A percentile compares a stretch with the other conserved stretches of the same genome.
Evolutionary conservation across 2,888 invertebrate genomes (phyloP).

Genomic region (Acronicta aceris): DNA sequence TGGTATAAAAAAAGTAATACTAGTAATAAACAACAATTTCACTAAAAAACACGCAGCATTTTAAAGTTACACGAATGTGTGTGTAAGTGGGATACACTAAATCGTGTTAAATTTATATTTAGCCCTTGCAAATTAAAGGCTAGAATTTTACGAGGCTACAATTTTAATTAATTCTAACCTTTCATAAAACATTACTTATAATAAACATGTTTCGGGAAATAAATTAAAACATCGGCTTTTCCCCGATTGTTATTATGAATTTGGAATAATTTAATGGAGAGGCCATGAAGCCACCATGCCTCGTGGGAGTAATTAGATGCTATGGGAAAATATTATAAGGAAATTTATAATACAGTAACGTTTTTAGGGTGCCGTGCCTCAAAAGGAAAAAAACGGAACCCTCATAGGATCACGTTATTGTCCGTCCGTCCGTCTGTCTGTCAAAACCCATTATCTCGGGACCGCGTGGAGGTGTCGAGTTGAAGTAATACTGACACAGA

Average conservation of each 20-base stretch:
- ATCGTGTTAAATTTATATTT: conserved; percentile 26
- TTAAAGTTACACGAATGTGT: conserved; percentile 8
- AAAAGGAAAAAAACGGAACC: too few relatives aligned
- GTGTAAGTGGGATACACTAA: too few relatives aligned
- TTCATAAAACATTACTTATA: conserved; percentile 38
- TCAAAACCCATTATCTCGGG: too few relatives aligned
- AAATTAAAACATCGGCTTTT: conserved; percentile 26
- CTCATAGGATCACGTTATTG: too few relatives aligned
- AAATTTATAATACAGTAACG: too few relatives aligned
- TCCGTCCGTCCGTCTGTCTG: too few relatives aligned
- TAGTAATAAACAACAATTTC: not conserved
- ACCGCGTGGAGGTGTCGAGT: too few relatives aligned
- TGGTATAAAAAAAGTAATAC: too few relatives aligned
- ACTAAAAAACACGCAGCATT: conserved; percentile 1
- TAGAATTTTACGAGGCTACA: conserved; percentile 5
- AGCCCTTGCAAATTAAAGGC: conserved; percentile 31
- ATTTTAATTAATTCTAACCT: conserved; percentile 47
- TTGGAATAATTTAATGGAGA: not conserved
- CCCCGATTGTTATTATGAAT: conserved; percentile 20
- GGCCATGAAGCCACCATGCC: not conserved
- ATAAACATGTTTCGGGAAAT: conserved; percentile 28
- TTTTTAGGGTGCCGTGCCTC: too few relatives aligned
- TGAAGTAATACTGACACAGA: too few relatives aligned
- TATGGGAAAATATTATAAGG: too few relatives aligned
- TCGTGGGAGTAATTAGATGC: too few relatives aligned